Percentiles rank a stretch among this genome's conserved stretches.
These are phyloP conservation scores for Campoplex capitator DNA, from an alignment of 2,888 invertebrate species.

Conservation along the genomic window DNA sequence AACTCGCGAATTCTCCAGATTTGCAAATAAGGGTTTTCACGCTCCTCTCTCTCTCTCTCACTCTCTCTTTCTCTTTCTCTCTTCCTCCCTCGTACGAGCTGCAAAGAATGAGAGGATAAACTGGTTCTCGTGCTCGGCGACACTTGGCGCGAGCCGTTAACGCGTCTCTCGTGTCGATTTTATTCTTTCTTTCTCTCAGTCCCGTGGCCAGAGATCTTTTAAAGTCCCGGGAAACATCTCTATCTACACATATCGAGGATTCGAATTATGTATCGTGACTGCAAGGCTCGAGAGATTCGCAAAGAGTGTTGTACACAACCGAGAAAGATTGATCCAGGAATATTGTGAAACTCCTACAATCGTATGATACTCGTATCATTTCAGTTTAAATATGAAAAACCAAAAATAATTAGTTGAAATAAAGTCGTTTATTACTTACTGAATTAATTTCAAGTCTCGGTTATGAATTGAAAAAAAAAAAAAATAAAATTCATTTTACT, in stretches of 20 bases:
- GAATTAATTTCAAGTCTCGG: not conserved
- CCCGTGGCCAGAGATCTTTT: constrained; percentile 16
- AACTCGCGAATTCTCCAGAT: constrained; percentile 79
- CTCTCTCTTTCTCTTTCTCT: not conserved
- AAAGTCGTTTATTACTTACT: constrained; percentile 8
- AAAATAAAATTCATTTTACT: not conserved
- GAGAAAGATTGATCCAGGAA: constrained; percentile 15
- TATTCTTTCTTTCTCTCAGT: constrained; percentile 39
- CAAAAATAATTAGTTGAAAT: not conserved
- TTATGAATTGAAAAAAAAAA: not conserved
- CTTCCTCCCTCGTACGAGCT: constrained; percentile 32
- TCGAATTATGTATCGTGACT: constrained; percentile 39
- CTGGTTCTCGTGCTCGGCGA: constrained; percentile 68
- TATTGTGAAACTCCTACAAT: not conserved
- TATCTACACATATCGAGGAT: constrained; percentile 36
- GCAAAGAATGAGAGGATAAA: constrained; percentile 62
- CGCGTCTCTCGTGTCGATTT: constrained; percentile 64
- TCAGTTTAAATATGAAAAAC: not conserved
- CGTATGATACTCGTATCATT: constrained; percentile 8
- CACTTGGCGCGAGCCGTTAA: constrained; percentile 70
- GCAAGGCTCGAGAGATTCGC: constrained; percentile 1
- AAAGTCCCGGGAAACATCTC: constrained; percentile 27
- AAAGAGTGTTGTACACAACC: not conserved
- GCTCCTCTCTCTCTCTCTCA: constrained; percentile 21
- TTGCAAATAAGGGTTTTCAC: constrained; percentile 77